Evolutionary conservation across 2,888 invertebrate genomes (phyloP), one percentile per base, ranked within the genome.

Genomic region (Cephus sareptanus): DNA sequence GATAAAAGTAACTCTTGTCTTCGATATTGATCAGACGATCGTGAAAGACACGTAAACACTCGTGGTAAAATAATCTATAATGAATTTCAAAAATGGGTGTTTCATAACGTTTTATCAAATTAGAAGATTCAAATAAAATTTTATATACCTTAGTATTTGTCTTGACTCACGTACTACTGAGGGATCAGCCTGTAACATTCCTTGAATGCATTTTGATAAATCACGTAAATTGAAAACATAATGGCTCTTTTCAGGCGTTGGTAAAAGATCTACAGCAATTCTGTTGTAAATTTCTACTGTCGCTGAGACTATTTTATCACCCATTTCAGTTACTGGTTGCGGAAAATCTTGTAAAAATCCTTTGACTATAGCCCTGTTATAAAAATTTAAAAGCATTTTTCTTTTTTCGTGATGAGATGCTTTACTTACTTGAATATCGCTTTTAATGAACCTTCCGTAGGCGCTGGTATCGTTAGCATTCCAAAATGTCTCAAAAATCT

Each of bases 211-310:
- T 91, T 98, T 98, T 13, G 98, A 97, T 70, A 98, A 93, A 92
- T 98, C 98, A 74, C 98, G 93, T 85, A 98, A 92, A 92, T 98
- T 98, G 91, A 98, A 98, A 23, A 98, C 95, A 88, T 98, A 98
- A 92, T 98, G 98, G 0, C 97, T 97, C 90, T 98, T 98, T 35
- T 96, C 95, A 0, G 98, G 98, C 0, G 98, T 98, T 0, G 98
- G 98, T 37, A 98, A 92, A 83, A 98, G 94, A 86, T 96, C 96
- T 0, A 94, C 92, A 30, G 96, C 94, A 73, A 98, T 97, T 85
- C 95, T 94, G 82, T 94, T 93, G 89, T 98, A 98, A 3, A 98
- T 93, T 75, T 96, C 96, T 71, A 98, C 96, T 0, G 97, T 95
- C 0, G 98, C 97, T 82, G 94, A 94, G 0, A 98, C 96, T 86